A percentile compares a stretch with the other conserved stretches of the same genome.
phyloP scores from a whole-genome alignment of 2,797 vertebrate species.

The Esox masquinongy region DNA sequence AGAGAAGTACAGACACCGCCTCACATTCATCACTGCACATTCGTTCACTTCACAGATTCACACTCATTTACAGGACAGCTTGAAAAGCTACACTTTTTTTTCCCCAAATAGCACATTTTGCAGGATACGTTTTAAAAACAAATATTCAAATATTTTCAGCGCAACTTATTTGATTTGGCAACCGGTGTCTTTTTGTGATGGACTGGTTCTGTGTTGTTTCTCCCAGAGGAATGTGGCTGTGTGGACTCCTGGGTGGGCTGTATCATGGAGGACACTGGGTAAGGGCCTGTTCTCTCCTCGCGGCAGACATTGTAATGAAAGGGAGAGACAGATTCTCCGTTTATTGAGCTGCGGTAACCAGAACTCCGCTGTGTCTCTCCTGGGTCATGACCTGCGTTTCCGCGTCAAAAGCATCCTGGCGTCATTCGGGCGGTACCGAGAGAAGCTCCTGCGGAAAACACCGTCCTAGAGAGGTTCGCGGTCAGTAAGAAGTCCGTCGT shows the following conservation, averaged over 20 bases:
- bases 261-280: slow-evolving; percentile 99
- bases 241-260: slow-evolving; percentile 90
- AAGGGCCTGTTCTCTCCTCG: slow-evolving; percentile 40
- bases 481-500: neutral
- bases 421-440: neutral
- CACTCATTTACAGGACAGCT: neutral
- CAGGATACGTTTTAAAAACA: no score
- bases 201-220: slow-evolving; percentile 30
- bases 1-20: slow-evolving; percentile 82
- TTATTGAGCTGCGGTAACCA: neutral
- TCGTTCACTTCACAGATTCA: neutral
- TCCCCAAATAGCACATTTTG: no score
- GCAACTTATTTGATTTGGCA: neutral
- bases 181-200: neutral
- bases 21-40: neutral
- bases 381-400: neutral
- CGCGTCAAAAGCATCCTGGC: neutral
- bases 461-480: neutral
- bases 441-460: neutral
- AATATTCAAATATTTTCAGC: neutral
- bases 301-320: slow-evolving; percentile 1
- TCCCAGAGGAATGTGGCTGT: slow-evolving; percentile 92
- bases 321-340: no score
- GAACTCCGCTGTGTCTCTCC: neutral
- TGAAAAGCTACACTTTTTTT: neutral